A percentile compares a stretch with the other conserved stretches of the same genome.
These are phyloP conservation scores for Pemphredon lugubris DNA, from an alignment of 2,888 invertebrate genomes.

Conservation along the genomic window DNA sequence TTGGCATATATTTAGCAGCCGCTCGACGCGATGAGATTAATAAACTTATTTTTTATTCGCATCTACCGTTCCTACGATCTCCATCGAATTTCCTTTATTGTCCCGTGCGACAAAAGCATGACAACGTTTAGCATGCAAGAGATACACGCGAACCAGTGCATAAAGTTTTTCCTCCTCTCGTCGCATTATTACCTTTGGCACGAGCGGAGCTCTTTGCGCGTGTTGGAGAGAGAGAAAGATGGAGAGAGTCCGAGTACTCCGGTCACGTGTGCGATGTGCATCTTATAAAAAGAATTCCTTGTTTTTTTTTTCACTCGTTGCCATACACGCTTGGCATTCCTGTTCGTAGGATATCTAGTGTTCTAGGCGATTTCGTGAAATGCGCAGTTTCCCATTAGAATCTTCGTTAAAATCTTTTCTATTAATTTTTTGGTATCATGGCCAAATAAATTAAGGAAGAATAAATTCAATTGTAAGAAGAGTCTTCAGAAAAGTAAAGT, in stretches of 20 bases:
- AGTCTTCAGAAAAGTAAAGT: too few species aligned
- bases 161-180: conserved; percentile 13
- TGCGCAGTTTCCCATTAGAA: too few species aligned
- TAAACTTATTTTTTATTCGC: too few species aligned
- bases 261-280: conserved; percentile 37
- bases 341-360: too few species aligned
- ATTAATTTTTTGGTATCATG: too few species aligned
- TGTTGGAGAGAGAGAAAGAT: too few species aligned
- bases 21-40: background rate
- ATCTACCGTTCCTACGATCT: background rate
- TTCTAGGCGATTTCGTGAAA: too few species aligned
- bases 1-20: background rate
- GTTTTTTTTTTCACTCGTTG: background rate
- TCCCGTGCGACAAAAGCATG: conserved; percentile 5
- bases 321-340: too few species aligned
- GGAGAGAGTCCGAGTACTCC: conserved; percentile 26
- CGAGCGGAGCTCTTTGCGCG: conserved; percentile 11
- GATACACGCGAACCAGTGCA: conserved; percentile 3
- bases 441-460: too few species aligned
- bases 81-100: background rate
- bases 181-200: conserved; percentile 36
- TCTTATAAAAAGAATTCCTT: conserved; percentile 23
- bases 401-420: too few species aligned
- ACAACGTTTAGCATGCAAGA: conserved; percentile 6
- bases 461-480: too few species aligned